Conservation (phyloP, 2,113 vertebrate species). For the Leptobrachium leishanense region DNA sequence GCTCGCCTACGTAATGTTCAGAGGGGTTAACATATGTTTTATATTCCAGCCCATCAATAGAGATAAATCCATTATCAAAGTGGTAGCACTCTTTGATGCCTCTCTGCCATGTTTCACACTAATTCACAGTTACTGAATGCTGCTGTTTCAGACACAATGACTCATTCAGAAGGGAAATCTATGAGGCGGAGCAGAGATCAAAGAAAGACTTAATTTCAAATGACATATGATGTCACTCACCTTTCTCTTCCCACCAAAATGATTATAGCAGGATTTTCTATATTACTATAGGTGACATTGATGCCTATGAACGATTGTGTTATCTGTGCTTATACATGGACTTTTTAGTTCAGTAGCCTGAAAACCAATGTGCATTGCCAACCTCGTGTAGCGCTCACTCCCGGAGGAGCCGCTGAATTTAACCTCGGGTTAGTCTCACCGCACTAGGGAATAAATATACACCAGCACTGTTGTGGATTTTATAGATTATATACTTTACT, state of each 20-base stretch:
- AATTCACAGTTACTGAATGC: constrained; percentile 17
- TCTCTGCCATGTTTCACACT: constrained; percentile 23
- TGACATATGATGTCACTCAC: constrained; percentile 10
- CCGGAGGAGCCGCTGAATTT: too few species aligned
- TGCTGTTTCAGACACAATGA: constrained; percentile 16
- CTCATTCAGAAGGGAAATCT: neutral
- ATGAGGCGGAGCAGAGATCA: constrained; percentile 17
- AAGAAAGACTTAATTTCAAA: constrained; percentile 25
- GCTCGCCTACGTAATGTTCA: neutral
- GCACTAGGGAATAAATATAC: too few species aligned
- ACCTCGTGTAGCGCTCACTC: too few species aligned
- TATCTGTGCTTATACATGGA: too few species aligned
- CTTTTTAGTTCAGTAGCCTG: too few species aligned
- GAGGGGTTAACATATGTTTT: neutral
- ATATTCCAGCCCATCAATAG: neutral
- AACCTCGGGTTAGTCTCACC: too few species aligned
- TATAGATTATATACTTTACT: too few species aligned
- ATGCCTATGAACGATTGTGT: too few species aligned
- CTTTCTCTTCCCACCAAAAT: constrained; percentile 9
- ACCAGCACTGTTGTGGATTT: too few species aligned
- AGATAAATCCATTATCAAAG: neutral
- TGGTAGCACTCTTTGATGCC: constrained; percentile 19
- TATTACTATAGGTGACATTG: neutral
- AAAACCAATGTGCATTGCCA: too few species aligned
- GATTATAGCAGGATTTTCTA: constrained; percentile 7